Percentiles rank a stretch among this genome's conserved stretches.
Conservation (phyloP, 2,113 vertebrate genomes). For the Halcyon malimbica region DNA sequence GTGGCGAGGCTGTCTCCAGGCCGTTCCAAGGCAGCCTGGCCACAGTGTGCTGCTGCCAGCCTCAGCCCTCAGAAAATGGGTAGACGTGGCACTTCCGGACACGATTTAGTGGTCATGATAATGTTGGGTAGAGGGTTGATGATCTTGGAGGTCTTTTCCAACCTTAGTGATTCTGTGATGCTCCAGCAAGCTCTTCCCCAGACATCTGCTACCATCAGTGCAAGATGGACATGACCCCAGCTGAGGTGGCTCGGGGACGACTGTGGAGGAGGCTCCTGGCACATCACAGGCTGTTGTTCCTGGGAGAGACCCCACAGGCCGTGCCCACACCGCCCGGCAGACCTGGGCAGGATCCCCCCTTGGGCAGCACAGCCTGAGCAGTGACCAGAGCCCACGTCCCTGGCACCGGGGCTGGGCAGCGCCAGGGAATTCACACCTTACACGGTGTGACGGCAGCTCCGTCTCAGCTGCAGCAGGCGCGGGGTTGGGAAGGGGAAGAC, state of each 20-base stretch:
- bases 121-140: too few relatives aligned
- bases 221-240: accelerated
- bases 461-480: not conserved
- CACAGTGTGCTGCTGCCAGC: accelerated
- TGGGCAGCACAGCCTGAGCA: not conserved
- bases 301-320: not conserved
- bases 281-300: accelerated
- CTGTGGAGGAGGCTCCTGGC: accelerated
- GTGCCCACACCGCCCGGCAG: accelerated
- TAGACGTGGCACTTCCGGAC: too few relatives aligned
- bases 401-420: too few relatives aligned
- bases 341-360: not conserved
- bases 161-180: not conserved
- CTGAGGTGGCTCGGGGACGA: not conserved
- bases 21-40: not conserved
- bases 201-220: not conserved
- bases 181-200: not conserved
- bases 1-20: not conserved
- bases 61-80: accelerated
- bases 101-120: too few relatives aligned
- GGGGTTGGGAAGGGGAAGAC: not conserved
- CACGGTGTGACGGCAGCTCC: not conserved
- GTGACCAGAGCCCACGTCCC: too few relatives aligned
- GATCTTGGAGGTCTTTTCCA: too few relatives aligned
- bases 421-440: too few relatives aligned